A percentile compares a stretch with the other conserved stretches of the same genome.
Conservation (phyloP, 2,888 invertebrate genomes). For the Coleophora flavipennella region DNA sequence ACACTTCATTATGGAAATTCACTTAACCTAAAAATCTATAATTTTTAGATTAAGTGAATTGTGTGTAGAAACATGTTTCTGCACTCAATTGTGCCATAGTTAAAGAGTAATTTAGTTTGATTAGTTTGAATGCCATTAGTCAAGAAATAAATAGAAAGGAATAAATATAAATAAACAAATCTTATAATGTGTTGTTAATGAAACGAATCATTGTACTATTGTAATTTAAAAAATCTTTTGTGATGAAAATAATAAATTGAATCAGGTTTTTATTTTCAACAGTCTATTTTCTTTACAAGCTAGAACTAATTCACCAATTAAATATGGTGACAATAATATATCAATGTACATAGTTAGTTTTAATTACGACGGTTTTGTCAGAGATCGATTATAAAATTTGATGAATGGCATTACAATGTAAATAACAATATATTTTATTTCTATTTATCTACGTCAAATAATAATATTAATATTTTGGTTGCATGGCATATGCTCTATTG, state of each 20-base stretch:
- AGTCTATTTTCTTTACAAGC: neutral
- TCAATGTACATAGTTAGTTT: slow-evolving; percentile 64
- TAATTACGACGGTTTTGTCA: slow-evolving; percentile 40
- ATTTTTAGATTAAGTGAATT: too few species aligned
- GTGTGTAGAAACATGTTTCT: too few species aligned
- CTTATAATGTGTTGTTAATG: neutral
- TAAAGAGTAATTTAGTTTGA: too few species aligned
- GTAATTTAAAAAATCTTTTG: too few species aligned
- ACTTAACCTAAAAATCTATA: too few species aligned
- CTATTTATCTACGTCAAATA: slow-evolving; percentile 26
- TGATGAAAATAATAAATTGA: too few species aligned
- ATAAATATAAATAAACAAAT: neutral
- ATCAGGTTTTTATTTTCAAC: too few species aligned
- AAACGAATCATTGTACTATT: neutral
- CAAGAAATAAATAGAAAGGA: too few species aligned
- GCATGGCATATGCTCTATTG: too few species aligned
- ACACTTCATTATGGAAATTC: too few species aligned
- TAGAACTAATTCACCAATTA: slow-evolving; percentile 51
- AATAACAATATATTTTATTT: slow-evolving; percentile 35
- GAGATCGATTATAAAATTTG: slow-evolving; percentile 15
- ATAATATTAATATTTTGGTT: slow-evolving; percentile 9
- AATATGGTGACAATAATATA: slow-evolving; percentile 69
- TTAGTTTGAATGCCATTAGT: too few species aligned
- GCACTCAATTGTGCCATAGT: too few species aligned
- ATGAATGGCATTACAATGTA: slow-evolving; percentile 35